Evolutionary conservation across 2,113 vertebrate genomes (phyloP), one percentile per base, ranked within the genome.

Genomic region (Bucco capensis): DNA sequence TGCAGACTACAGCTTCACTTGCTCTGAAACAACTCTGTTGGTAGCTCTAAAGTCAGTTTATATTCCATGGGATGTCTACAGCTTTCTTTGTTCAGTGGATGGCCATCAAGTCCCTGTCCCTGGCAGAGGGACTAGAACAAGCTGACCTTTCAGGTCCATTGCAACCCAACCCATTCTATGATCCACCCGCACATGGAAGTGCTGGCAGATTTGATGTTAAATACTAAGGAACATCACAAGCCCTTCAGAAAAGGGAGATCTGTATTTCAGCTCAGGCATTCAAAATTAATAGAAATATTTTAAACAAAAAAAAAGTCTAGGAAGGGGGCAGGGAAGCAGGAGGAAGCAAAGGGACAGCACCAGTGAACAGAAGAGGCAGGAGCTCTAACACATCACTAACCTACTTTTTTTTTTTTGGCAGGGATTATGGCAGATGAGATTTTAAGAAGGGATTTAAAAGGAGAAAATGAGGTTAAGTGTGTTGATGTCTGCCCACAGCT

Each of bases 371-470:
- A 73, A 37, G 25, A 82, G 40, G 28, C 28, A 44, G 40, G 13
- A 50, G 37, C 28, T 92, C 14, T 54, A 89, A 76, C 81, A 72
- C 31, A 31, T 25, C 1, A 7, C 16, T 89, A 94, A 83, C 73
- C 91, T 85, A 69, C n/a, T 81, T 33, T 23, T 66, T 28, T 44
- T 58, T 70, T 79, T 42, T 62, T 18, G 25, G 0, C 40, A 64
- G 57, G 61, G 87, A 89, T 95, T 95, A 93, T 7, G 7, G 31
- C 38, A 89, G 74, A 93, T 17, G 30, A 81, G 61, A 50, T 58
- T 73, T 74, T 85, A 92, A 94, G 93, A 83, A 61, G 50, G 87
- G 89, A 89, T 94, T 95, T 93, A 87, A 83, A 87, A 82, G 75
- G 35, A 72, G 78, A 83, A 89, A 95, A 91, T 58, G 31, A 92